A percentile compares a stretch with the other conserved stretches of the same genome.
phyloP scores from a whole-genome alignment of 2,113 vertebrate species.

The Psammodynastes pulverulentus region DNA sequence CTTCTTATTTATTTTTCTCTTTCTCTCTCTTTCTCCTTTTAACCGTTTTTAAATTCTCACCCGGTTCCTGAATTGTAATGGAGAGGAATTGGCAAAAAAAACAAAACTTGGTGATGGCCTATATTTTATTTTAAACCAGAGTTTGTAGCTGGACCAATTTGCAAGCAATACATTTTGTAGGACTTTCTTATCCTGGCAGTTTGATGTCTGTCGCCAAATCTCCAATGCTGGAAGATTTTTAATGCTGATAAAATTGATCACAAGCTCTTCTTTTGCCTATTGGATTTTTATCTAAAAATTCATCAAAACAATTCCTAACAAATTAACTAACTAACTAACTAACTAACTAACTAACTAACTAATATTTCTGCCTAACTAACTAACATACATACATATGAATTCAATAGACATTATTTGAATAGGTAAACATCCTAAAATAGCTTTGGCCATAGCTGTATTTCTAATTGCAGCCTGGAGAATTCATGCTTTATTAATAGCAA shows the following conservation, averaged over 20 bases:
- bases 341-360: no score
- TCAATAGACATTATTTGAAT: background rate
- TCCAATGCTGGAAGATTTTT: background rate
- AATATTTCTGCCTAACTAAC: no score
- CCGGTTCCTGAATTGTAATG: background rate
- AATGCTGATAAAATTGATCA: background rate
- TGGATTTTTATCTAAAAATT: background rate
- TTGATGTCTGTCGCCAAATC: background rate
- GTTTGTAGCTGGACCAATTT: background rate
- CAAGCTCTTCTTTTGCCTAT: background rate
- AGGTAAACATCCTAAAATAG: background rate
- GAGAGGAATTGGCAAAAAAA: background rate
- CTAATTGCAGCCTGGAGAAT: background rate
- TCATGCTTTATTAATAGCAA: background rate
- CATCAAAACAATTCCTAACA: background rate
- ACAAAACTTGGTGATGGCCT: background rate
- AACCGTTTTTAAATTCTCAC: background rate
- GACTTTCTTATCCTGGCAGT: background rate
- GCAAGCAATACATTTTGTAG: background rate
- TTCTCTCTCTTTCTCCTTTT: background rate
- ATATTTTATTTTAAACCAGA: background rate
- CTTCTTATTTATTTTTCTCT: background rate
- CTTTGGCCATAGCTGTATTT: background rate
- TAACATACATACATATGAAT: background rate
- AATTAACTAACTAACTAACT: background rate